Percentiles rank a stretch among this genome's conserved stretches.
Evolutionary conservation across 1,140 invertebrate species (phyloP).

Genomic region (Meloidogyne exigua): DNA sequence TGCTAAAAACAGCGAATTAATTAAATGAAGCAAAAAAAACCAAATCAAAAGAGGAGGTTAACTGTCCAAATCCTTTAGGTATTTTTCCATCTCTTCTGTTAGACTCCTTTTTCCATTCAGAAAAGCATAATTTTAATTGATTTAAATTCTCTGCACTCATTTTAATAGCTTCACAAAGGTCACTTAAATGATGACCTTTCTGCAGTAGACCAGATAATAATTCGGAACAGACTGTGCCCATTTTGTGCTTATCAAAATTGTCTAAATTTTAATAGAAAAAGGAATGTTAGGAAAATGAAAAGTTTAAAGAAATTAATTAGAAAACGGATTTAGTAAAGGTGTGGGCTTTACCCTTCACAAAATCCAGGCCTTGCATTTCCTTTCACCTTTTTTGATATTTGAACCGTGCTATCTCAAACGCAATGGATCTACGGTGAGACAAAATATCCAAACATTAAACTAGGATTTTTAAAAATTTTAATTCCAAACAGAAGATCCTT

Average conservation of each 20-base stretch:
- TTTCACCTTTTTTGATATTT: too few relatives aligned
- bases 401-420: too few relatives aligned
- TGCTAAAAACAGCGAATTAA: not conserved
- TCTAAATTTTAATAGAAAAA: not conserved
- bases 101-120: not conserved
- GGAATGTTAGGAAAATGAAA: not conserved
- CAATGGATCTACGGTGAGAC: too few relatives aligned
- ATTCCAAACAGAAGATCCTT: too few relatives aligned
- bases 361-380: too few relatives aligned
- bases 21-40: not conserved
- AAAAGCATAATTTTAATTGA: not conserved
- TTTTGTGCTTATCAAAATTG: not conserved
- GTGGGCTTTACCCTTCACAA: too few relatives aligned
- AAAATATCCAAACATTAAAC: too few relatives aligned
- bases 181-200: not conserved
- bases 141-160: slow-evolving; percentile 1
- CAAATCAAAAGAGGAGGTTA: too few relatives aligned
- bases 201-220: not conserved
- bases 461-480: too few relatives aligned
- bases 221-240: not conserved
- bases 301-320: not conserved
- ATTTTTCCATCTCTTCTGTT: too few relatives aligned
- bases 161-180: not conserved
- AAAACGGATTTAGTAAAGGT: too few relatives aligned
- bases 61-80: not conserved